Evolutionary conservation across 2,888 invertebrate genomes (phyloP).

Genomic region (Bedellia somnulentella): DNA sequence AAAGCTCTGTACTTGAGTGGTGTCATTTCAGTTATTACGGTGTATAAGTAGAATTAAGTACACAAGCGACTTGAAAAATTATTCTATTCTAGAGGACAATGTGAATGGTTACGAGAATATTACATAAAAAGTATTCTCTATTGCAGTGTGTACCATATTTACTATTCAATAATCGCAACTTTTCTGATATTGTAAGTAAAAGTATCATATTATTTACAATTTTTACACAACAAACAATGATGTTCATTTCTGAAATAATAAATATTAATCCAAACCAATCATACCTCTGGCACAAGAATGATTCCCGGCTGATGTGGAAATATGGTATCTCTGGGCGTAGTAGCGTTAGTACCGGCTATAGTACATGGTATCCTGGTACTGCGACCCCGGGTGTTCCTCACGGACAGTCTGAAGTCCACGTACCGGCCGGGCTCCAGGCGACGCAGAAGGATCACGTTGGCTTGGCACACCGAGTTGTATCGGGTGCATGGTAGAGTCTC

Average conservation of each 20-base stretch:
- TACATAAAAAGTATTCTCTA: too few species aligned
- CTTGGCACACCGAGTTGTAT: conserved; percentile 87
- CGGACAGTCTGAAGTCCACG: conserved; percentile 77
- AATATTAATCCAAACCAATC: too few species aligned
- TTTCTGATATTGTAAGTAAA: too few species aligned
- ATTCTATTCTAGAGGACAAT: background rate
- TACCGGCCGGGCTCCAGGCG: conserved; percentile 79
- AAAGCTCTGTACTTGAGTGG: conserved; percentile 3
- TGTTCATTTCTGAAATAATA: too few species aligned
- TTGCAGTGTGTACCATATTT: too few species aligned
- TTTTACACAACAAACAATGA: too few species aligned
- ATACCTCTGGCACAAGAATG: conserved; percentile 75
- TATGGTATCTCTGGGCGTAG: conserved; percentile 79
- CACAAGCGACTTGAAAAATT: background rate
- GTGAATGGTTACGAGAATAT: background rate
- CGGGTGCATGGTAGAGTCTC: conserved; percentile 82
- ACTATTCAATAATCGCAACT: too few species aligned
- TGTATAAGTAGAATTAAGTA: background rate
- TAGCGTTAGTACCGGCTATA: conserved; percentile 81
- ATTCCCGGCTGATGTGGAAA: conserved; percentile 81
- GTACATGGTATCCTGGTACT: conserved; percentile 76
- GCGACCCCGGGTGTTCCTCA: conserved; percentile 76
- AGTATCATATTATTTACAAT: too few species aligned
- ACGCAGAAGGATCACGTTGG: conserved; percentile 78
- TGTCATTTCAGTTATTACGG: background rate